A percentile compares a stretch with the other conserved stretches of the same genome.
phyloP scores from a whole-genome alignment of 2,888 invertebrate species.

The Hesperia comma region DNA sequence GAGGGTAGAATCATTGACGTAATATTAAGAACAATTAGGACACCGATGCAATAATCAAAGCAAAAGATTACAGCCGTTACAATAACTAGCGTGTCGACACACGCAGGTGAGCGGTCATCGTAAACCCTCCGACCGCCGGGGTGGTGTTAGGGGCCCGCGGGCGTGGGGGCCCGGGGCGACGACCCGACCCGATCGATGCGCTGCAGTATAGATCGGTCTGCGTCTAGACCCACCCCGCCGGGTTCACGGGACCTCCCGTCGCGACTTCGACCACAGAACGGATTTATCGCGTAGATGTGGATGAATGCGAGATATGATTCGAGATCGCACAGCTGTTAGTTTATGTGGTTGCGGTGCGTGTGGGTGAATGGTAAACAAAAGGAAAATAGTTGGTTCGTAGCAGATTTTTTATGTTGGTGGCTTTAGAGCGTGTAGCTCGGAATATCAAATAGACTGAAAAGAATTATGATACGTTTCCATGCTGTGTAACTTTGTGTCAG shows the following conservation, averaged over 20 bases:
- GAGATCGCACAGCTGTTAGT: not conserved
- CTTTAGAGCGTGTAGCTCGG: not conserved
- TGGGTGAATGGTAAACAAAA: not conserved
- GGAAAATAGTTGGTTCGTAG: not conserved
- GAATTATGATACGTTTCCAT: too few species aligned
- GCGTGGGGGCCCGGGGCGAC: slow-evolving; percentile 37
- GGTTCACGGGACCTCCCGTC: slow-evolving; percentile 32
- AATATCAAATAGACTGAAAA: too few species aligned
- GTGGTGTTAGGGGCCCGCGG: slow-evolving; percentile 68
- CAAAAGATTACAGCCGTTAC: slow-evolving; percentile 41
- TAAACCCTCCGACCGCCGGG: slow-evolving; percentile 43
- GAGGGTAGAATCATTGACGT: too few species aligned
- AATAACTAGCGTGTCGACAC: not conserved
- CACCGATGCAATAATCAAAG: too few species aligned
- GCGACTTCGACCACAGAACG: slow-evolving; percentile 28
- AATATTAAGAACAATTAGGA: too few species aligned
- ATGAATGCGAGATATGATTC: slow-evolving; percentile 1
- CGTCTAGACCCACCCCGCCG: slow-evolving; percentile 70
- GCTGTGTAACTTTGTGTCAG: too few species aligned
- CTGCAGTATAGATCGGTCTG: slow-evolving; percentile 80
- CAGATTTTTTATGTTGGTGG: too few species aligned
- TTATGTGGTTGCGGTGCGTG: too few species aligned
- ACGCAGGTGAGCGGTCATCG: slow-evolving; percentile 69
- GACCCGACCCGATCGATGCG: slow-evolving; percentile 68
- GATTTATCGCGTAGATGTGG: slow-evolving; percentile 6